Evolutionary conservation across 2,113 vertebrate species (phyloP), one percentile per base, ranked within the genome.

Genomic region (chimpanzee (Pan troglodytes)): DNA sequence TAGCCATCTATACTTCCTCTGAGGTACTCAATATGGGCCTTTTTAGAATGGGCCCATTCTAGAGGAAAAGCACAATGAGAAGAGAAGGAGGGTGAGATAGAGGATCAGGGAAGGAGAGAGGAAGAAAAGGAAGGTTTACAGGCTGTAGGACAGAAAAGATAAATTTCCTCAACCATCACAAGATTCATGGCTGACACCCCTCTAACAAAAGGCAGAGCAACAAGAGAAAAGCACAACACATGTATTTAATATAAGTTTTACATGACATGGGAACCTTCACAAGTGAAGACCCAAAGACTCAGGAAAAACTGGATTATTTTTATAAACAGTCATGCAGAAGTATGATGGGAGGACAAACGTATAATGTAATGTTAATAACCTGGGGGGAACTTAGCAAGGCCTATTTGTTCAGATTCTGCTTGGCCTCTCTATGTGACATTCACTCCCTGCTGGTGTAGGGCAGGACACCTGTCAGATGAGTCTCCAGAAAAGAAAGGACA

Each of bases 331-430:
- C 25, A 6, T 59, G 9, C 48, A 95, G 48, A 68, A 84, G 30
- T 11, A 45, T 70, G 50, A 86, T 16, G 3, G 27, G 40, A 52
- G 75, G 9, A 55, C 59, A 68, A 57, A 76, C 38, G 55, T 27
- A 1, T 30, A 6, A 52, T 7, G 9, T 14, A 5, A 30, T 52
- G 18, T n/a, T 30, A 35, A 23, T 0, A 7, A 55, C 35, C 22
- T 30, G 61, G 57, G 27, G 9, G 23, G 9, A 76, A 18, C 1
- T 40, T 12, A 59, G 25, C 80, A 50, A 70, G 25, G 6, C 27
- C 48, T 32, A 17, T 67, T 80, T 38, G 30, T n/a, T 78, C 59
- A 50, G 14, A 48, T 91, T 95, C 50, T 90, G 16, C 70, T 17
- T 30, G 40, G 10, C 22, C 61, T 79, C 20, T 55, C 30, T 75